Conservation (phyloP, 1,140 invertebrate genomes). For the Potamilus streckersoni region DNA sequence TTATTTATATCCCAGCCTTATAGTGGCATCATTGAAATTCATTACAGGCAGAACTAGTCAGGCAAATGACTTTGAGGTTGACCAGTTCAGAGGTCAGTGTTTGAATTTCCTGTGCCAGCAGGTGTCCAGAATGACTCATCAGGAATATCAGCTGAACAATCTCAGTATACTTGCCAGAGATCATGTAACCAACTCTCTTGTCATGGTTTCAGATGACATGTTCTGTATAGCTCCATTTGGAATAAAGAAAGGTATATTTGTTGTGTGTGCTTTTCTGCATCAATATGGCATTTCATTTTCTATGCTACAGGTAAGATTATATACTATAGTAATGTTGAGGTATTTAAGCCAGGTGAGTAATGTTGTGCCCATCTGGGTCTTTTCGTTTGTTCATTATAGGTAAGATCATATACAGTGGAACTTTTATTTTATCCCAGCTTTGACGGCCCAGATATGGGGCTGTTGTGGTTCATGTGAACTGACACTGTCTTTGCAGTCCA, state of each 20-base stretch:
- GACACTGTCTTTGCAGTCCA: too few relatives aligned
- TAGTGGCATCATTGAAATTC: background rate
- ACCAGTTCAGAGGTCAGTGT: slow-evolving; percentile 36
- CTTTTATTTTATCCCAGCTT: too few relatives aligned
- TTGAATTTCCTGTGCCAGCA: slow-evolving; percentile 54
- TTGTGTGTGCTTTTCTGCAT: slow-evolving; percentile 2
- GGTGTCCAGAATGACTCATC: slow-evolving; percentile 44
- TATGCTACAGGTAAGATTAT: background rate
- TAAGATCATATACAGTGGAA: background rate
- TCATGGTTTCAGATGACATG: slow-evolving; percentile 31
- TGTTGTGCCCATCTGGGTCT: too few relatives aligned
- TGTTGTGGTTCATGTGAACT: too few relatives aligned
- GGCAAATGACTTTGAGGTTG: slow-evolving; percentile 32
- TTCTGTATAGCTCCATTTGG: slow-evolving; percentile 68
- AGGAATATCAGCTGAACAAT: slow-evolving; percentile 36
- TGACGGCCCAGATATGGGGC: too few relatives aligned
- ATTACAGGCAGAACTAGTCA: slow-evolving; percentile 49
- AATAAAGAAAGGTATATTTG: slow-evolving; percentile 61
- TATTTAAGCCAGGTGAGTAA: too few relatives aligned
- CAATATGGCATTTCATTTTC: background rate
- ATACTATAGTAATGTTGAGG: background rate
- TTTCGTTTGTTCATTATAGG: background rate
- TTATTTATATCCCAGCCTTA: background rate
- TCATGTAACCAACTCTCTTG: background rate
- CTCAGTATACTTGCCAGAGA: slow-evolving; percentile 42